Evolutionary conservation across 1,140 invertebrate genomes (phyloP).

Genomic region (Xylocopa sonorina): DNA sequence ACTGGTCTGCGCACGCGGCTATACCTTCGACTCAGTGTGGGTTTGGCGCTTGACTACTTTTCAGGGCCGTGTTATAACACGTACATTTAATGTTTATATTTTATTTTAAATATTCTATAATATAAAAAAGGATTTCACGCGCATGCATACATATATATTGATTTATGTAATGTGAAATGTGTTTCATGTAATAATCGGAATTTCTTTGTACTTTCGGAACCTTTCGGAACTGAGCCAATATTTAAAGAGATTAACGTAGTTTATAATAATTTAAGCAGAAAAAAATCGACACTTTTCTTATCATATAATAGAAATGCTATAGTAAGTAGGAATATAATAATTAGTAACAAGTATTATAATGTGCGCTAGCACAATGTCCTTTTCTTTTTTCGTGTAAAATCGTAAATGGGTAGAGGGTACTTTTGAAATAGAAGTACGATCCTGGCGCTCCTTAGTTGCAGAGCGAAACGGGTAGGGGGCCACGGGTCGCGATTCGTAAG

Average conservation of each 20-base stretch:
- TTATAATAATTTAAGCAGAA: neutral
- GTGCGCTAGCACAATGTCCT: no score
- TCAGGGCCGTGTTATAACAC: constrained; percentile 36
- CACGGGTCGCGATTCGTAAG: constrained; percentile 67
- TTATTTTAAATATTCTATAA: neutral
- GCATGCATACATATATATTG: no score
- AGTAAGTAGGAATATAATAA: no score
- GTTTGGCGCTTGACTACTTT: constrained; percentile 49
- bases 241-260: neutral
- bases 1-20: constrained; percentile 51
- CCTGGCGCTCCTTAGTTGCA: constrained; percentile 56
- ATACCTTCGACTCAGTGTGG: constrained; percentile 37
- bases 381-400: no score
- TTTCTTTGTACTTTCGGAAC: neutral
- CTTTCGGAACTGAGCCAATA: neutral
- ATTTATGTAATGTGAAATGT: neutral
- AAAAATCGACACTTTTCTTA: neutral
- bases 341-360: no score
- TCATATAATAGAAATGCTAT: no score
- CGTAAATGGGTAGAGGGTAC: no score
- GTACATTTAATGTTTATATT: neutral
- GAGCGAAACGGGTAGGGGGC: constrained; percentile 58
- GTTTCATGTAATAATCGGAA: neutral
- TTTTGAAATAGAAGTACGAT: constrained; percentile 24
- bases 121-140: neutral